Percentiles rank a stretch among this genome's conserved stretches.
These are phyloP conservation scores for Drosophila seclusa DNA, from an alignment of 2,888 invertebrate genomes.

Conservation along the genomic window DNA sequence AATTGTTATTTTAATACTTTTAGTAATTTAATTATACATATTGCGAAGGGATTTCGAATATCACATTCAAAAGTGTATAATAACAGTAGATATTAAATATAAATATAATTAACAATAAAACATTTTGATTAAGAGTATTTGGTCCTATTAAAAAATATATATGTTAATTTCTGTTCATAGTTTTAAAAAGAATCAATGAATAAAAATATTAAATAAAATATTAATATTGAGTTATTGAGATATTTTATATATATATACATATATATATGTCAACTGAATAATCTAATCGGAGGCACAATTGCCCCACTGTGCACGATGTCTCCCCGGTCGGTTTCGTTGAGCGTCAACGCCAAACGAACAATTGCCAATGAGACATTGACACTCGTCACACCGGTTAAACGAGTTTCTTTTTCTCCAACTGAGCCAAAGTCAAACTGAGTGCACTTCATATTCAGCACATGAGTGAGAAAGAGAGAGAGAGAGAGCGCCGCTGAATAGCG, in stretches of 20 bases:
- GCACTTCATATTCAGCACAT: conserved; percentile 61
- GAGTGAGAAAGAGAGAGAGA: conserved; percentile 33
- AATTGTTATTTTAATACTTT: neutral
- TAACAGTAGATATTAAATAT: neutral
- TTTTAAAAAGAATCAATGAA: neutral
- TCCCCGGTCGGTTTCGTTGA: conserved; percentile 71
- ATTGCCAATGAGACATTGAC: conserved; percentile 81
- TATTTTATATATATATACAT: neutral
- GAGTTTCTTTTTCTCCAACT: conserved; percentile 62
- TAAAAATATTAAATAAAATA: neutral
- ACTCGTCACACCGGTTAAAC: conserved; percentile 83
- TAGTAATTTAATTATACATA: neutral
- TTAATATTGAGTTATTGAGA: neutral
- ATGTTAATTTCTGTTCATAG: neutral
- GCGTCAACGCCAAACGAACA: conserved; percentile 70
- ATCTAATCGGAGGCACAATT: neutral
- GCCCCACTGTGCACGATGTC: conserved; percentile 62
- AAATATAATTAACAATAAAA: neutral
- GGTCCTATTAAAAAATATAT: neutral
- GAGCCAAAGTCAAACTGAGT: conserved; percentile 49
- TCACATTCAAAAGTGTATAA: neutral
- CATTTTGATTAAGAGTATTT: neutral
- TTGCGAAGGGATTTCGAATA: neutral
- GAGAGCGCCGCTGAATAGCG: conserved; percentile 49
- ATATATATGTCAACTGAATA: neutral